These are phyloP conservation scores for Creontiades dilutus DNA, from an alignment of 2,888 invertebrate genomes.

Conservation along the genomic window DNA sequence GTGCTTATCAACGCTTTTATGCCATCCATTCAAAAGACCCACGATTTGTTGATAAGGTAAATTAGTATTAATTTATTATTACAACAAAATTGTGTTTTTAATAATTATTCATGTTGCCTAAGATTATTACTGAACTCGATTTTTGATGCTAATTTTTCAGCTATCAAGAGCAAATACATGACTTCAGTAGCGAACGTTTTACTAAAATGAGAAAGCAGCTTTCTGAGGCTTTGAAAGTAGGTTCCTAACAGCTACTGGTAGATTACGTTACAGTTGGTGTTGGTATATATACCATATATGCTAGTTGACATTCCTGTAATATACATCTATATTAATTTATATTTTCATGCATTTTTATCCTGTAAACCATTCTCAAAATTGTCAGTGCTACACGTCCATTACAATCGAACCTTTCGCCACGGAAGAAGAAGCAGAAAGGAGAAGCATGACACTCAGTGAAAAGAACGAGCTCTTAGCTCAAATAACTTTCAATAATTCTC, in stretches of 20 bases:
- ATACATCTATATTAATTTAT: not conserved
- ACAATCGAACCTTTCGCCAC: constrained; percentile 77
- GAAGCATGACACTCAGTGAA: constrained; percentile 81
- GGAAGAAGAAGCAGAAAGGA: constrained; percentile 81
- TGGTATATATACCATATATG: not conserved
- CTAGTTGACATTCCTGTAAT: not conserved
- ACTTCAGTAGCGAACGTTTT: constrained; percentile 20
- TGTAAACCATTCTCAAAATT: not conserved
- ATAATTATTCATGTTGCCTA: not conserved
- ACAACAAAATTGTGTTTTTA: not conserved
- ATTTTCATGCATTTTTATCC: not conserved
- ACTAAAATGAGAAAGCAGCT: constrained; percentile 43
- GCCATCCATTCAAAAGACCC: constrained; percentile 50
- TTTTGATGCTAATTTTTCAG: not conserved
- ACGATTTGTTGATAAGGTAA: constrained; percentile 44
- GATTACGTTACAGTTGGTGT: too few species aligned
- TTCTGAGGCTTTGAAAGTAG: constrained; percentile 47
- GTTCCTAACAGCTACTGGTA: too few species aligned
- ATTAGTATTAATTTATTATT: not conserved
- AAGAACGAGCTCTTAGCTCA: constrained; percentile 86
- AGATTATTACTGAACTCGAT: too few species aligned
- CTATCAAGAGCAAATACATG: constrained; percentile 44
- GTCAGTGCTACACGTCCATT: constrained; percentile 72
- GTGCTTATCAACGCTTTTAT: constrained; percentile 39
- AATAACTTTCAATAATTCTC: constrained; percentile 77